Percentiles rank a stretch among this genome's conserved stretches.
Conservation (phyloP, 2,797 vertebrate species). For the Acanthis flammea region DNA sequence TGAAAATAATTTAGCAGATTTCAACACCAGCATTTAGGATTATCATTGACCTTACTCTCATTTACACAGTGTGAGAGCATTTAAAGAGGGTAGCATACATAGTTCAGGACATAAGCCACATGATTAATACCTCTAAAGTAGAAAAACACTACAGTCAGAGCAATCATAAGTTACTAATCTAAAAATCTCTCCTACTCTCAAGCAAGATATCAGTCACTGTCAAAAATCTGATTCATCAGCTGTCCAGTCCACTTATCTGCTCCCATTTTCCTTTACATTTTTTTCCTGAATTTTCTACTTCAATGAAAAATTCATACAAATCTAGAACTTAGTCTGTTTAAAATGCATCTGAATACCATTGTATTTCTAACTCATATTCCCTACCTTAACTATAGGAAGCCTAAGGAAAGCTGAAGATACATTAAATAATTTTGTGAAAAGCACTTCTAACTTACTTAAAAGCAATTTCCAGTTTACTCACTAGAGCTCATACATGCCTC, state of each 20-base stretch:
- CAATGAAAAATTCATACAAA: neutral
- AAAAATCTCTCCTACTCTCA: neutral
- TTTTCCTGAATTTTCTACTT: neutral
- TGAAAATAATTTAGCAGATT: neutral
- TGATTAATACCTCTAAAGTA: neutral
- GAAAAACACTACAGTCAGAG: neutral
- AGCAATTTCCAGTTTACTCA: constrained; percentile 68
- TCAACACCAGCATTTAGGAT: neutral
- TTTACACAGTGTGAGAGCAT: neutral
- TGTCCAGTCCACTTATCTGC: neutral
- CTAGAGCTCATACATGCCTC: constrained; percentile 11
- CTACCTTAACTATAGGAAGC: neutral
- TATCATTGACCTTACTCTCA: neutral
- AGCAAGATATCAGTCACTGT: neutral
- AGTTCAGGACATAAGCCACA: neutral
- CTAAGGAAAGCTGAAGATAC: neutral
- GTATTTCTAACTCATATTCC: neutral
- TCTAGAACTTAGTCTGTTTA: neutral
- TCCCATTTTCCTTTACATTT: neutral
- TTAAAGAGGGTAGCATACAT: neutral
- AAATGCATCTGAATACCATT: neutral
- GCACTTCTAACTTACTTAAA: constrained; percentile 44
- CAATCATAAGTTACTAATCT: neutral
- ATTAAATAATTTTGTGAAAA: constrained; percentile 27
- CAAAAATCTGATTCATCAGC: neutral